phyloP scores from a whole-genome alignment of 2,888 invertebrate species.

The Diadegma fenestrale region DNA sequence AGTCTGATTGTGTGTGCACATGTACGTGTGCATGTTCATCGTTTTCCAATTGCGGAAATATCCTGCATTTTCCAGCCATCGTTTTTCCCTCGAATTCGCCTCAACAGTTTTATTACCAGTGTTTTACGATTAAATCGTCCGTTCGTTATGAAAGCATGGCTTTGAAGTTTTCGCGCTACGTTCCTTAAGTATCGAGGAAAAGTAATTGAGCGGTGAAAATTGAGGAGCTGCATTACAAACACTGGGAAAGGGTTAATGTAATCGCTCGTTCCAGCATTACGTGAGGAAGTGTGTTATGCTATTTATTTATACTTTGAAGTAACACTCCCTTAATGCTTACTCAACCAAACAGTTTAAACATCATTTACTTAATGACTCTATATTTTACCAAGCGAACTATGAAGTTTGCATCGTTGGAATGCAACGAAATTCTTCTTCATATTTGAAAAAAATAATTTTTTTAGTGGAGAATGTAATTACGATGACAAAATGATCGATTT shows the following conservation, averaged over 20 bases:
- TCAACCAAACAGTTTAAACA: too few species aligned
- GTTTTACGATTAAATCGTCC: slow-evolving; percentile 38
- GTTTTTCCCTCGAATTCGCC: slow-evolving; percentile 4
- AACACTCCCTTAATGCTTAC: neutral
- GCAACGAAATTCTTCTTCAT: too few species aligned
- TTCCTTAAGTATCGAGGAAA: neutral
- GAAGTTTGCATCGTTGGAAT: too few species aligned
- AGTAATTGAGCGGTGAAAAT: slow-evolving; percentile 14
- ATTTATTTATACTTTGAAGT: neutral
- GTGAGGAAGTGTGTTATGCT: neutral
- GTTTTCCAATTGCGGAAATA: slow-evolving; percentile 40
- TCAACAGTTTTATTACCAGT: slow-evolving; percentile 19
- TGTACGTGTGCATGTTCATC: neutral
- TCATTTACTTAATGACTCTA: too few species aligned
- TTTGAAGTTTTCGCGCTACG: slow-evolving; percentile 22
- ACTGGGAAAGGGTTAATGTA: neutral
- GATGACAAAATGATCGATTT: too few species aligned
- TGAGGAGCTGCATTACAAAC: neutral
- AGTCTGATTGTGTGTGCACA: neutral
- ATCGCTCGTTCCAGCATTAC: neutral
- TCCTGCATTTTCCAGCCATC: slow-evolving; percentile 4
- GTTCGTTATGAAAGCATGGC: slow-evolving; percentile 15
- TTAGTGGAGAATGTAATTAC: too few species aligned
- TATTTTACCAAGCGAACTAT: too few species aligned
- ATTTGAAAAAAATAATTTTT: too few species aligned